These are phyloP conservation scores for Hypanus sabinus DNA, from an alignment of 2,113 vertebrate genomes.

Conservation along the genomic window DNA sequence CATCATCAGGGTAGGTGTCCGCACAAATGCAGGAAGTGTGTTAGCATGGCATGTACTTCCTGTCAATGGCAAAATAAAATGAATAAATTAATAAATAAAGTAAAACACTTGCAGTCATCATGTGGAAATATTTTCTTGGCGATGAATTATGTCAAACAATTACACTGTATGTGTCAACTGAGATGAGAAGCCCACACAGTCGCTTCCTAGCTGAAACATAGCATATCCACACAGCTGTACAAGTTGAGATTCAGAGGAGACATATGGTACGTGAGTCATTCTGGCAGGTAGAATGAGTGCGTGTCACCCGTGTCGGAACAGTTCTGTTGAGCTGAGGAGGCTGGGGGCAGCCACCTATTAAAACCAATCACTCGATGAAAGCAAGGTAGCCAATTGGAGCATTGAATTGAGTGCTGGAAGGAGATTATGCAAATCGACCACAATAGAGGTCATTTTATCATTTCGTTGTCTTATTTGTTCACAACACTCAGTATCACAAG, in stretches of 20 bases:
- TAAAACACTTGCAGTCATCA: conserved; percentile 13
- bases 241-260: conserved; percentile 41
- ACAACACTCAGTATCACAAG: conserved; percentile 1
- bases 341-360: conserved; percentile 39
- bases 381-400: conserved; percentile 27
- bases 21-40: conserved; percentile 72
- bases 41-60: conserved; percentile 68
- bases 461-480: not conserved
- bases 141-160: not conserved
- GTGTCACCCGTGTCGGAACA: conserved; percentile 41
- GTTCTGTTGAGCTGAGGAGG: conserved; percentile 42
- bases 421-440: conserved; percentile 30
- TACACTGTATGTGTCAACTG: not conserved
- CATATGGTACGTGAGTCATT: conserved; percentile 46
- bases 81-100: conserved; percentile 17
- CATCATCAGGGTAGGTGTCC: conserved; percentile 78
- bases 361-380: conserved; percentile 43
- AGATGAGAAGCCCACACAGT: conserved; percentile 44
- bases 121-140: not conserved
- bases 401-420: conserved; percentile 18
- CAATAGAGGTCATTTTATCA: conserved; percentile 13
- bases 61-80: conserved; percentile 45
- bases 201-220: conserved; percentile 42
- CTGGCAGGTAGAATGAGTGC: conserved; percentile 44
- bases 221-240: conserved; percentile 40